Percentiles rank a stretch among this genome's conserved stretches.
These are phyloP conservation scores for Cryptomyrus ogoouensis DNA, from an alignment of 2,113 vertebrate genomes.

Conservation along the genomic window DNA sequence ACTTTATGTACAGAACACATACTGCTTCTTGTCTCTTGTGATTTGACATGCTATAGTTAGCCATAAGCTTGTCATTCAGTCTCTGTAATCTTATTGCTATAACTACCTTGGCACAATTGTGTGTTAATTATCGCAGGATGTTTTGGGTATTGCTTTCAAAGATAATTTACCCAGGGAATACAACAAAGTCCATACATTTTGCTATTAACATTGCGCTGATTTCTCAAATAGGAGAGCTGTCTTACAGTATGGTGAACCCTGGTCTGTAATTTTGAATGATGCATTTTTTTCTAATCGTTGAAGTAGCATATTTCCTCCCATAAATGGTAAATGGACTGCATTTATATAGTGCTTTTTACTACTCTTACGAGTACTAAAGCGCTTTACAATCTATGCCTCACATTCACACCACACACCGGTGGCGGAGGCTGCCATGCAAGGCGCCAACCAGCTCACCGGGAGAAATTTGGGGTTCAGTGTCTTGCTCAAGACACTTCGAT, in stretches of 20 bases:
- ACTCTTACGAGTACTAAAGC: too few relatives aligned
- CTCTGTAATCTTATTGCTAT: background rate
- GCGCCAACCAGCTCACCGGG: too few relatives aligned
- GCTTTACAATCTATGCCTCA: too few relatives aligned
- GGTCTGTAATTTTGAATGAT: background rate
- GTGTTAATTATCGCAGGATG: constrained; percentile 1
- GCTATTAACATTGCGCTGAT: background rate
- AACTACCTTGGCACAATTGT: background rate
- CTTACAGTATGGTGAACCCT: background rate
- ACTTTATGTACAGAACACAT: background rate
- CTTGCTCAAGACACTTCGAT: too few relatives aligned
- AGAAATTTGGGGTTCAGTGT: too few relatives aligned
- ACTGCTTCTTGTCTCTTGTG: background rate
- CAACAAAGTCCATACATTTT: background rate
- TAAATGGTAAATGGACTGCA: background rate
- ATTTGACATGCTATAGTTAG: constrained; percentile 1
- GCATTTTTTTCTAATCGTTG: background rate
- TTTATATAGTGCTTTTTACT: too few relatives aligned
- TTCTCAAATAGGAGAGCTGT: background rate
- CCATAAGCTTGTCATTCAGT: background rate
- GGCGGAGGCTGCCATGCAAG: too few relatives aligned
- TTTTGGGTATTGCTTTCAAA: constrained; percentile 1
- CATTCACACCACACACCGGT: too few relatives aligned
- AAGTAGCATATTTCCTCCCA: background rate
- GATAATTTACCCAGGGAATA: background rate